These are phyloP conservation scores for Ammodytes dubius DNA, from an alignment of 2,113 vertebrate species.

Conservation along the genomic window DNA sequence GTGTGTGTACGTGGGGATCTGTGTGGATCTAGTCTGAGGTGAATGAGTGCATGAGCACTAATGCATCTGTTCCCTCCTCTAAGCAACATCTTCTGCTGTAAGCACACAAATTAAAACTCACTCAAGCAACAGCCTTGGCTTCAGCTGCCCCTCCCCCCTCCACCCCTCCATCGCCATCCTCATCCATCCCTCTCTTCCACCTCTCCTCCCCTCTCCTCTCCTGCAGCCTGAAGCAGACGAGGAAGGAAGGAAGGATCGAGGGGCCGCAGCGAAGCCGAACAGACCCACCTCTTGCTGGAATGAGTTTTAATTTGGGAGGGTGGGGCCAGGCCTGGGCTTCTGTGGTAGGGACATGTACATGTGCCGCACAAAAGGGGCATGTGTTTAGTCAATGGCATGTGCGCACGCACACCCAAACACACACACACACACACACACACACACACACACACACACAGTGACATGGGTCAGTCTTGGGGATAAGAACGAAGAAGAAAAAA, in stretches of 20 bases:
- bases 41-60: slow-evolving; percentile 62
- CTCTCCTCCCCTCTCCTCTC: background rate
- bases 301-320: slow-evolving; percentile 68
- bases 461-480: slow-evolving; percentile 42
- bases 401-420: slow-evolving; percentile 4
- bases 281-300: slow-evolving; percentile 61
- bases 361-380: slow-evolving; percentile 69
- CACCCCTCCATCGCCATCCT: background rate
- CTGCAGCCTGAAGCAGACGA: slow-evolving; percentile 41
- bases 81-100: slow-evolving; percentile 61
- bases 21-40: slow-evolving; percentile 58
- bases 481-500: slow-evolving; percentile 4
- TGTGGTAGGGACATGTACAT: slow-evolving; percentile 62
- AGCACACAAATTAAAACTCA: slow-evolving; percentile 80
- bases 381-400: slow-evolving; percentile 59
- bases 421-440: background rate
- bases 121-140: slow-evolving; percentile 71
- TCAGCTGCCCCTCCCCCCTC: background rate
- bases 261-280: slow-evolving; percentile 26
- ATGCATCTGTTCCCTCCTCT: slow-evolving; percentile 45
- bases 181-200: slow-evolving; percentile 9
- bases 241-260: slow-evolving; percentile 27
- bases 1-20: slow-evolving; percentile 14
- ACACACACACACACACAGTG: slow-evolving; percentile 26
- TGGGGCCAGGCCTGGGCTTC: slow-evolving; percentile 42